Evolutionary conservation across 2,113 vertebrate species (phyloP).

Genomic region (Genyomyrus donnyi): DNA sequence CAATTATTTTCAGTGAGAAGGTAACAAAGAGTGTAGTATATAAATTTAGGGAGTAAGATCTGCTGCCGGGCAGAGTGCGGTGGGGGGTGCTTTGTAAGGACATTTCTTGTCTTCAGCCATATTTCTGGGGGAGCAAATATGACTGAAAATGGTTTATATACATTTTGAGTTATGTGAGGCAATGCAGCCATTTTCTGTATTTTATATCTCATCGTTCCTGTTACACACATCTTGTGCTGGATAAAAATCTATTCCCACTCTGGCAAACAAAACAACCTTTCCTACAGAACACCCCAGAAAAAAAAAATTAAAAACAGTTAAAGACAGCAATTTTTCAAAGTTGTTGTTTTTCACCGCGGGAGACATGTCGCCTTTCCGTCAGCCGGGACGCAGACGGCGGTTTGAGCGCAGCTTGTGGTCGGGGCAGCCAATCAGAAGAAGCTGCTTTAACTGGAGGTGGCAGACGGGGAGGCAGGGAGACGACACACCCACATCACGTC

Average conservation of each 20-base stretch:
- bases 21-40: conserved; percentile 7
- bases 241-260: not conserved
- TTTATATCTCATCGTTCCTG: not conserved
- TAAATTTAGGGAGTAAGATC: not conserved
- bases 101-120: not conserved
- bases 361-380: not conserved
- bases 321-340: not conserved
- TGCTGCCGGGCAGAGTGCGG: not conserved
- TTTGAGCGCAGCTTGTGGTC: not conserved
- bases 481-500: not conserved
- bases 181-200: not conserved
- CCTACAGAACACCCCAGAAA: not conserved
- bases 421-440: not conserved
- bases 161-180: not conserved
- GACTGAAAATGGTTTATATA: not conserved
- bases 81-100: not conserved
- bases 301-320: not conserved
- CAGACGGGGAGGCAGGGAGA: not conserved
- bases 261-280: not conserved
- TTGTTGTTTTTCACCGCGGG: not conserved
- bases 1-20: conserved; percentile 12
- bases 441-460: not conserved
- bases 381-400: not conserved
- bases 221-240: not conserved
- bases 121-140: not conserved